Base-by-base conservation (phyloP, 2,888 invertebrate genomes). In the Polyommatus iphigenia region DNA sequence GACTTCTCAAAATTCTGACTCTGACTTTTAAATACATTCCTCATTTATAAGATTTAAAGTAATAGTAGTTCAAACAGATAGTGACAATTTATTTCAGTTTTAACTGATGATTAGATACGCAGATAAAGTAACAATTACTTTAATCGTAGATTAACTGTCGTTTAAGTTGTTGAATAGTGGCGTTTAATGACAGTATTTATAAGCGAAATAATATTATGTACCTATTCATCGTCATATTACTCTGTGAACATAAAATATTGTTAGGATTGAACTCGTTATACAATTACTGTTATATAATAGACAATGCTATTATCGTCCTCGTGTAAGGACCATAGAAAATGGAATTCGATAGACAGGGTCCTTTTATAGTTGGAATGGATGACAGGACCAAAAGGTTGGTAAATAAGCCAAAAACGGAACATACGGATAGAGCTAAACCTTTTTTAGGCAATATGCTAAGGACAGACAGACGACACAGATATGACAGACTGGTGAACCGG, bases 231-330 rank as follows among this genome's bases (percentile, higher is more conserved):
- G 67, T 67, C 24, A 15, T 67, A 67, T 6, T 18, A 29, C 29
- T 6, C 32, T 67, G 67, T 18, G 20, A 20, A 59, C 59, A n/a
- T 62, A 67, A 15, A 67, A 29, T 32, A 29, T 67, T 67, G 29
- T 15, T 67, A 32, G 32, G 32, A 32, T 67, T 29, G 29, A 67
- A 67, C 67, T 67, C 67, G 32, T 29, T 67, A 32, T 67, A 20
- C 32, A 67, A 67, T 67, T 67, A 67, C 67, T 32, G 32, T 67
- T 67, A 67, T 18, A 67, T 67, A 67, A 67, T 32, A 29, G 67
- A 18, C 67, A 67, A 10, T 29, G 18, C 3, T 0, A 67, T 15
- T 67, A 32, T 67, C 62, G 24, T 62, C 67, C 67, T 32, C 29
- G 32, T 62, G 62, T 24, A 20, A 62, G 24, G 13, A 24, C 20